Percentiles rank a stretch among this genome's conserved stretches.
Evolutionary conservation across 1,140 invertebrate genomes (phyloP).

Genomic region (Oreohelix idahoensis): DNA sequence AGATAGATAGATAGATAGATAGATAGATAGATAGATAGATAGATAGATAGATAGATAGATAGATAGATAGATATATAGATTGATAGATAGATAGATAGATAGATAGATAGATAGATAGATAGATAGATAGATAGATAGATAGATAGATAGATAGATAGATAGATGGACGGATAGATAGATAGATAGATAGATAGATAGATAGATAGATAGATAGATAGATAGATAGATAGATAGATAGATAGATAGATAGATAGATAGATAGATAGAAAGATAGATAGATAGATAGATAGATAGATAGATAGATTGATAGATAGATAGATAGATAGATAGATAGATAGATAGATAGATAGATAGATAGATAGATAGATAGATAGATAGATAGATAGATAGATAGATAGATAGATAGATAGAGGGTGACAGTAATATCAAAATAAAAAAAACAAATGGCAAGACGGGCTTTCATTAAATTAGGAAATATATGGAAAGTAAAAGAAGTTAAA

Average conservation of each 20-base stretch:
- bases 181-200: background rate
- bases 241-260: background rate
- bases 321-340: conserved; percentile 22
- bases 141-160: background rate
- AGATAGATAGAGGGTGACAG: too few species aligned
- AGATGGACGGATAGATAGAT: too few species aligned
- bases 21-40: conserved; percentile 22
- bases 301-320: conserved; percentile 19
- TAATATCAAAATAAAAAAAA: too few species aligned
- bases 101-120: background rate
- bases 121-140: background rate
- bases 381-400: conserved; percentile 22
- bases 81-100: background rate
- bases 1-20: conserved; percentile 9
- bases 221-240: background rate
- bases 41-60: conserved; percentile 9
- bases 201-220: background rate
- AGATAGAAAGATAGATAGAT: background rate
- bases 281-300: conserved; percentile 2
- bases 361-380: conserved; percentile 22
- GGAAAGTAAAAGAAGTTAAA: background rate
- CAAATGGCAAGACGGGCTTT: too few species aligned
- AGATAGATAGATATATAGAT: too few species aligned
- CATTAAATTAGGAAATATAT: too few species aligned
- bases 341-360: conserved; percentile 22